A percentile compares a stretch with the other conserved stretches of the same genome.
Evolutionary conservation across 2,797 vertebrate genomes (phyloP).

Genomic region (Gobionotothen gibberifrons): DNA sequence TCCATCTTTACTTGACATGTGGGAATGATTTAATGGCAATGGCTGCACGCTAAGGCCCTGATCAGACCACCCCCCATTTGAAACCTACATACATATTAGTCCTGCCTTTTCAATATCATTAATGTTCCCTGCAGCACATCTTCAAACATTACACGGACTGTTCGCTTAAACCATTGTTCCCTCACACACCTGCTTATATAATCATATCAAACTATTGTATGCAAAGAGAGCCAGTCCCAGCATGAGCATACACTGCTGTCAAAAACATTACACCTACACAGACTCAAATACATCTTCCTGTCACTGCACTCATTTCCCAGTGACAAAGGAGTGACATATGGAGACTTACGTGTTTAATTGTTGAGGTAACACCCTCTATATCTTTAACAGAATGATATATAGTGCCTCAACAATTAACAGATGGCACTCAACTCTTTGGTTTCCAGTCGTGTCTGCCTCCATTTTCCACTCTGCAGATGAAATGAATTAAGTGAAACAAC

Average conservation of each 20-base stretch:
- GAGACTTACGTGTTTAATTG: constrained; percentile 47
- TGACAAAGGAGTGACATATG: constrained; percentile 49
- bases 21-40: not conserved
- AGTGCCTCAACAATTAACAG: constrained; percentile 56
- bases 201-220: constrained; percentile 46
- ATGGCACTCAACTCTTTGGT: constrained; percentile 27
- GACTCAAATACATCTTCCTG: constrained; percentile 36
- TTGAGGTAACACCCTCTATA: constrained; percentile 40
- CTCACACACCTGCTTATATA: constrained; percentile 44
- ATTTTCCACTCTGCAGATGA: constrained; percentile 32
- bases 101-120: not conserved
- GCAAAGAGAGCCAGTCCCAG: constrained; percentile 47
- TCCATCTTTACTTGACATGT: constrained; percentile 1
- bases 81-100: not conserved
- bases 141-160: not conserved
- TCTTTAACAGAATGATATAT: constrained; percentile 38
- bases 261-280: constrained; percentile 59
- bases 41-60: not conserved
- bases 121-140: not conserved
- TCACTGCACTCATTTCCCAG: constrained; percentile 45
- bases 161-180: not conserved
- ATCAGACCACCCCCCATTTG: not conserved
- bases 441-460: constrained; percentile 7
- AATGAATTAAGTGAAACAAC: constrained; percentile 40
- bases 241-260: constrained; percentile 46